These are phyloP conservation scores for Drosophila orosa DNA, from an alignment of 1,140 invertebrate genomes.

Conservation along the genomic window DNA sequence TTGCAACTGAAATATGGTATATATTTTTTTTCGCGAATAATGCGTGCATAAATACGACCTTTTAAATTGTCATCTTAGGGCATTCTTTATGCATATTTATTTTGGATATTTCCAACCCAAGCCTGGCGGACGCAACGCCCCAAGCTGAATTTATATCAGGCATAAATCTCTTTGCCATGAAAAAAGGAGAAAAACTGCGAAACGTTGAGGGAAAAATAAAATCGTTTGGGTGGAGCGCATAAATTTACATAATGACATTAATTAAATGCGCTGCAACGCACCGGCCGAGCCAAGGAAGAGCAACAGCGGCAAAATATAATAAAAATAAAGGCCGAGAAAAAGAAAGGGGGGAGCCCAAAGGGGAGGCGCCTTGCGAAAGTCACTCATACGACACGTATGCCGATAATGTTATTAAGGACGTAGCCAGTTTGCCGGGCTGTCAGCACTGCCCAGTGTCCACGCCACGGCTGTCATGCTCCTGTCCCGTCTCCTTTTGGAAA, in stretches of 20 bases:
- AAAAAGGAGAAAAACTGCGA: slow-evolving; percentile 41
- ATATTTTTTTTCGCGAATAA: slow-evolving; percentile 37
- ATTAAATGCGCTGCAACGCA: slow-evolving; percentile 69
- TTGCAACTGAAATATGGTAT: slow-evolving; percentile 28
- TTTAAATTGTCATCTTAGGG: slow-evolving; percentile 62
- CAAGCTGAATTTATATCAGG: slow-evolving; percentile 60
- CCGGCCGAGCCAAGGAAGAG: slow-evolving; percentile 16
- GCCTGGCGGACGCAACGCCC: slow-evolving; percentile 14
- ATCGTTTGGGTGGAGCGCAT: slow-evolving; percentile 58
- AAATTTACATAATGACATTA: slow-evolving; percentile 80
- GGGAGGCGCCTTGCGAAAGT: slow-evolving; percentile 42
- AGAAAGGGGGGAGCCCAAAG: background rate
- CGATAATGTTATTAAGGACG: slow-evolving; percentile 74
- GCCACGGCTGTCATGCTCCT: slow-evolving; percentile 21
- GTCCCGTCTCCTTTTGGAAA: slow-evolving; percentile 48
- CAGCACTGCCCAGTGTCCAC: slow-evolving; percentile 19
- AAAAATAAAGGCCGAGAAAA: slow-evolving; percentile 1
- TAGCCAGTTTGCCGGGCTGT: slow-evolving; percentile 49
- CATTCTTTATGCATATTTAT: slow-evolving; percentile 53
- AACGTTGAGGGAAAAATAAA: slow-evolving; percentile 48
- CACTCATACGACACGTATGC: slow-evolving; percentile 72
- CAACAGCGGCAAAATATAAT: slow-evolving; percentile 5
- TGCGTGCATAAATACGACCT: slow-evolving; percentile 35
- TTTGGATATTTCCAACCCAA: slow-evolving; percentile 23
- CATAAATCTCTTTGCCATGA: slow-evolving; percentile 59